Evolutionary conservation across 2,113 vertebrate genomes (phyloP).

Genomic region (Centropristis striata): DNA sequence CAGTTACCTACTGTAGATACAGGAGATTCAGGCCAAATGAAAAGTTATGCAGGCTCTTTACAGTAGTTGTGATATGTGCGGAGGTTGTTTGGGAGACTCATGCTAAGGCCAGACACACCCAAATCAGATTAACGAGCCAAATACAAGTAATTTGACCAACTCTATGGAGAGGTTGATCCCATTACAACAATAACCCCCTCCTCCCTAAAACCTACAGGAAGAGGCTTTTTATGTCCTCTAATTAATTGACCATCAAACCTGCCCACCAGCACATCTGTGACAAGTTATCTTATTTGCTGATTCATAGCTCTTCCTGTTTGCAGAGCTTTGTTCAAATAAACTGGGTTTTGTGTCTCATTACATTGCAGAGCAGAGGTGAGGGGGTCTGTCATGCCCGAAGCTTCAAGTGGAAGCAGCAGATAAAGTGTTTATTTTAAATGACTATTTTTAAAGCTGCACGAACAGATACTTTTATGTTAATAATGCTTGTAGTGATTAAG

Average conservation of each 20-base stretch:
- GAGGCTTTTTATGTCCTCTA: slow-evolving; percentile 82
- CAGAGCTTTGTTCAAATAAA: slow-evolving; percentile 83
- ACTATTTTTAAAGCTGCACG: neutral
- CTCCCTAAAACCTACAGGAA: slow-evolving; percentile 59
- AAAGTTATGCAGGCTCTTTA: slow-evolving; percentile 65
- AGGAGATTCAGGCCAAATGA: slow-evolving; percentile 55
- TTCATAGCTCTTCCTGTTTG: slow-evolving; percentile 86
- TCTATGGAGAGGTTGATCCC: slow-evolving; percentile 68
- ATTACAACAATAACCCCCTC: slow-evolving; percentile 60
- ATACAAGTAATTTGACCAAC: slow-evolving; percentile 58
- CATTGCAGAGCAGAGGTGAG: slow-evolving; percentile 43
- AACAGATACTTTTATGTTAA: neutral
- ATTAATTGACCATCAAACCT: slow-evolving; percentile 94
- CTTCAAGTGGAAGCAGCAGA: slow-evolving; percentile 21
- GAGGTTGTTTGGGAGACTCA: slow-evolving; percentile 64
- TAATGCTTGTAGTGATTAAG: neutral
- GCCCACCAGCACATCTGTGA: slow-evolving; percentile 89
- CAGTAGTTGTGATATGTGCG: slow-evolving; percentile 35
- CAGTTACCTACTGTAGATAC: slow-evolving; percentile 59
- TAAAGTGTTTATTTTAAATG: slow-evolving; percentile 1
- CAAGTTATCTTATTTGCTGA: slow-evolving; percentile 88
- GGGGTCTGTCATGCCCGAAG: slow-evolving; percentile 11
- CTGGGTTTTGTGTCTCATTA: slow-evolving; percentile 56
- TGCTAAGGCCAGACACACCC: slow-evolving; percentile 56
- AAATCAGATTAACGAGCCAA: slow-evolving; percentile 78